These are phyloP conservation scores for Thalassophryne amazonica DNA, from an alignment of 2,797 vertebrate species.

Conservation along the genomic window DNA sequence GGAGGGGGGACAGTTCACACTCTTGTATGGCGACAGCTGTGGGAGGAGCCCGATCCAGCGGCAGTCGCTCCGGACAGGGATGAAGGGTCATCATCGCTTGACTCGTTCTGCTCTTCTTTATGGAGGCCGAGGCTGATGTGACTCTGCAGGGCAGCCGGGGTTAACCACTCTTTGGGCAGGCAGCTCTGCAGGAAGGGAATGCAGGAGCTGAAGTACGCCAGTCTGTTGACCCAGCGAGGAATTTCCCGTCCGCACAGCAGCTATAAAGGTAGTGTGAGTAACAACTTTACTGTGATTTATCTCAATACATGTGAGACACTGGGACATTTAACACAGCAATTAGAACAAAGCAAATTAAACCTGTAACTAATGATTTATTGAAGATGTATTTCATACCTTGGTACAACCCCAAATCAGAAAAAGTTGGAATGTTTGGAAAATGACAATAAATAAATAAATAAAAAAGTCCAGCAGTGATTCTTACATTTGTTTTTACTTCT, in stretches of 20 bases:
- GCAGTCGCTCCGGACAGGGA: constrained; percentile 76
- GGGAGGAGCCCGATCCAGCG: constrained; percentile 76
- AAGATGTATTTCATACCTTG: too few species aligned
- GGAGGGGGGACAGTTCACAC: constrained; percentile 72
- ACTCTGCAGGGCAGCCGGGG: constrained; percentile 91
- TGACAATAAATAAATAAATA: too few species aligned
- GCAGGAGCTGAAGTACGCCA: constrained; percentile 96
- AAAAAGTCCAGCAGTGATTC: too few species aligned
- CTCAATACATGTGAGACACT: not conserved
- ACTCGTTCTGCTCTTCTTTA: constrained; percentile 84
- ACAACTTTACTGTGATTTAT: not conserved
- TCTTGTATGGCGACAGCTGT: constrained; percentile 88
- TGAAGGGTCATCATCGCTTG: constrained; percentile 83
- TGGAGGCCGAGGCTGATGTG: constrained; percentile 92
- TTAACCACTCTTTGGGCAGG: constrained; percentile 92
- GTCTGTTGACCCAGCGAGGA: constrained; percentile 93
- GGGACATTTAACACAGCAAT: not conserved
- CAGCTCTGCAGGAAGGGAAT: constrained; percentile 95
- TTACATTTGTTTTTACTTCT: too few species aligned
- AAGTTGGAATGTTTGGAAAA: too few species aligned
- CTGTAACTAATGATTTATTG: too few species aligned
- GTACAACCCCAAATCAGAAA: too few species aligned
- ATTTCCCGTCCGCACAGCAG: constrained; percentile 90
- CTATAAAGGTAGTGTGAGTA: constrained; percentile 49
- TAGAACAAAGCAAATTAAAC: not conserved